Evolutionary conservation across 2,113 vertebrate species (phyloP).

Genomic region (Alaudala cheleensis): DNA sequence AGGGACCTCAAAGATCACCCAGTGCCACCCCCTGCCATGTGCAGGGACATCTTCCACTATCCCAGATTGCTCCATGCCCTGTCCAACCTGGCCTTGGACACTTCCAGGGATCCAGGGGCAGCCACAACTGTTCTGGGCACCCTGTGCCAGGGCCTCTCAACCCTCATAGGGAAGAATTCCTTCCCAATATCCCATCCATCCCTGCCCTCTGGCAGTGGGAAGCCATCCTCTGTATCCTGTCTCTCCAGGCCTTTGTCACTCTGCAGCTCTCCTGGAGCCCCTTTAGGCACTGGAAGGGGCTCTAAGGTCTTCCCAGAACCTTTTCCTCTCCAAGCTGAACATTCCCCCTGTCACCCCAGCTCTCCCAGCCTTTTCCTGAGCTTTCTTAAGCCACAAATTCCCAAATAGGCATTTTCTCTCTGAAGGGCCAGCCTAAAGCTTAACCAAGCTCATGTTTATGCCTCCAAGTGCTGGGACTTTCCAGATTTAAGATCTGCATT

Average conservation of each 20-base stretch:
- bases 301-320: background rate
- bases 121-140: background rate
- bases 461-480: background rate
- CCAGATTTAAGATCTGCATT: background rate
- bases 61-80: fast-evolving
- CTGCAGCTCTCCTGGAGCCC: background rate
- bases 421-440: background rate
- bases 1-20: background rate
- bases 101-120: background rate
- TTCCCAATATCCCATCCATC: background rate
- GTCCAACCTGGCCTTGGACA: fast-evolving
- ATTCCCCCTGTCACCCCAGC: background rate
- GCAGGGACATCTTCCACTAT: fast-evolving
- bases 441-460: background rate
- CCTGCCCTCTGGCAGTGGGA: background rate
- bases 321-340: background rate
- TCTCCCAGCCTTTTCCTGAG: background rate
- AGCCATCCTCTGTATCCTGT: too few species aligned
- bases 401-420: background rate
- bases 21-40: background rate
- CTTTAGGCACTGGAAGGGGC: background rate
- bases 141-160: background rate
- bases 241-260: background rate
- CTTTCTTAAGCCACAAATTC: background rate
- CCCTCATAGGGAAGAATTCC: background rate